phyloP scores from a whole-genome alignment of 2,113 vertebrate genomes.

The Bombycilla garrulus region DNA sequence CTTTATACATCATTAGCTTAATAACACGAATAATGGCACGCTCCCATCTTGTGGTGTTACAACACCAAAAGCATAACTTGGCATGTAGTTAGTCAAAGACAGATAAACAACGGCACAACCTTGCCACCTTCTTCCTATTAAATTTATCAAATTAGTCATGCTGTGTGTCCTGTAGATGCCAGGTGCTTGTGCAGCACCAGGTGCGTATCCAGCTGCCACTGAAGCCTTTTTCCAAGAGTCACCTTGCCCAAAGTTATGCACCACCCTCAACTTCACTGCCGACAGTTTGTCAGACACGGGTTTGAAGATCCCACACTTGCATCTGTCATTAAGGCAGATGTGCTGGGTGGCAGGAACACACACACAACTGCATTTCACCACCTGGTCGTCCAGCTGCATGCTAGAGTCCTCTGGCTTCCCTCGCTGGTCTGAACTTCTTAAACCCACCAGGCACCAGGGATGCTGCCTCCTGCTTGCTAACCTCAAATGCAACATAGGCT shows the following conservation, averaged over 20 bases:
- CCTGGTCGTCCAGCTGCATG: background rate
- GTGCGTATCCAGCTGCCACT: background rate
- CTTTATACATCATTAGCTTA: background rate
- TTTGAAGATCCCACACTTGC: background rate
- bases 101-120: background rate
- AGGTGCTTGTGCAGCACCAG: background rate
- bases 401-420: background rate
- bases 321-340: background rate
- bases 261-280: background rate
- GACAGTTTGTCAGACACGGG: fast-evolving
- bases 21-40: background rate
- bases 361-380: background rate
- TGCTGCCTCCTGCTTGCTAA: background rate
- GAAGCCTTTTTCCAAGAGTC: background rate
- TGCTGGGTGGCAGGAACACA: background rate
- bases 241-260: background rate
- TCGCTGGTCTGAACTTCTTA: background rate
- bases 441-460: background rate
- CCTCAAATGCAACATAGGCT: background rate
- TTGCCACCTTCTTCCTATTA: background rate
- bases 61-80: background rate
- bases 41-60: background rate
- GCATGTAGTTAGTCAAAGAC: background rate
- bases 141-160: background rate
- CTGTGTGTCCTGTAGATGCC: background rate